Conservation (phyloP, 2,888 invertebrate genomes). For the Corbicula japonica region DNA sequence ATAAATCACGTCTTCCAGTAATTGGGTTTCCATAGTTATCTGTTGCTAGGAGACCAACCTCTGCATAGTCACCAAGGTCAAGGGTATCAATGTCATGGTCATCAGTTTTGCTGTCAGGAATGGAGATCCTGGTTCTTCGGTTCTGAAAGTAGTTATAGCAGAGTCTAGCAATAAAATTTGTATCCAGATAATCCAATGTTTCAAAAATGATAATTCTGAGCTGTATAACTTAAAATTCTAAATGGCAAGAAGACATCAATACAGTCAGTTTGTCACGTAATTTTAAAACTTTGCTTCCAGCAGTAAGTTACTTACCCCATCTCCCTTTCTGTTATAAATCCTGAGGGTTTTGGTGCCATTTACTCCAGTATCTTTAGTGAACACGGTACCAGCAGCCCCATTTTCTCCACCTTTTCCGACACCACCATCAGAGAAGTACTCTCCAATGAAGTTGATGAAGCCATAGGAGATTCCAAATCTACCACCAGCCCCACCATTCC, state of each 20-base stretch:
- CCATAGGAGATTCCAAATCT: slow-evolving; percentile 69
- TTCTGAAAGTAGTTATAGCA: no score
- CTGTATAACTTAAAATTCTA: not conserved
- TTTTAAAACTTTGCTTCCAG: not conserved
- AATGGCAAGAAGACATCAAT: no score
- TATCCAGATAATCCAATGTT: not conserved
- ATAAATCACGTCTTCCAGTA: slow-evolving; percentile 57
- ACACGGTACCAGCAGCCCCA: slow-evolving; percentile 79
- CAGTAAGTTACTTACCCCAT: slow-evolving; percentile 63
- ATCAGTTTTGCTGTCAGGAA: slow-evolving; percentile 64
- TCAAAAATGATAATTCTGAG: not conserved
- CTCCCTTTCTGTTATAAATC: slow-evolving; percentile 73
- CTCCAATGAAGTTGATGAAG: slow-evolving; percentile 68
- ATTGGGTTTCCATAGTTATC: slow-evolving; percentile 67
- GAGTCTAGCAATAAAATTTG: not conserved
- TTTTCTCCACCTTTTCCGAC: slow-evolving; percentile 66
- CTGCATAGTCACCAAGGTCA: slow-evolving; percentile 76
- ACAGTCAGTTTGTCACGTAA: not conserved
- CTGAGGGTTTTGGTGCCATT: slow-evolving; percentile 63
- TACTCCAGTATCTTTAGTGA: slow-evolving; percentile 59
- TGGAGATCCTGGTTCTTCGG: slow-evolving; percentile 71
- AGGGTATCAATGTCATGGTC: slow-evolving; percentile 73
- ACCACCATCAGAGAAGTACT: slow-evolving; percentile 72
- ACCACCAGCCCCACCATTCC: slow-evolving; percentile 78
- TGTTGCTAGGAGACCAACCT: slow-evolving; percentile 75